These are phyloP conservation scores for Maccullochella peelii DNA, from an alignment of 2,113 vertebrate genomes.

Conservation along the genomic window DNA sequence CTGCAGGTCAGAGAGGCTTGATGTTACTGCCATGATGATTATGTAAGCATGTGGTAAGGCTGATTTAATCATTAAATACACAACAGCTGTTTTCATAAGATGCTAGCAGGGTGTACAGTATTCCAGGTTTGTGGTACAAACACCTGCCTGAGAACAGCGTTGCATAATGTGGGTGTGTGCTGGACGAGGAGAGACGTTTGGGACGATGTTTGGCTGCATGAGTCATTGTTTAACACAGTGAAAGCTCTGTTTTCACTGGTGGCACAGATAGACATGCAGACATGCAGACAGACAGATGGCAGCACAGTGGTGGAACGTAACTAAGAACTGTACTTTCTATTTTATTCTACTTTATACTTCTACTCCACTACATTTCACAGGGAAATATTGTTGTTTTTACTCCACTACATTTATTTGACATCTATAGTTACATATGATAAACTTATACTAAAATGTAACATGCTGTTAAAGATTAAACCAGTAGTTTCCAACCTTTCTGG, in stretches of 20 bases:
- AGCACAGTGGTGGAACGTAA: background rate
- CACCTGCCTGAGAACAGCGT: conserved; percentile 56
- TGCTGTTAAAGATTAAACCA: too few relatives aligned
- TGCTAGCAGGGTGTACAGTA: background rate
- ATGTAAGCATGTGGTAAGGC: conserved; percentile 34
- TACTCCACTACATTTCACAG: background rate
- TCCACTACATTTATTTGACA: background rate
- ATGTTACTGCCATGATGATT: conserved; percentile 3
- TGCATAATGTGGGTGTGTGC: conserved; percentile 51
- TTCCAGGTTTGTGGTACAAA: conserved; percentile 5
- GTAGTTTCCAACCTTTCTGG: too few relatives aligned
- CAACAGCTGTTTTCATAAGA: conserved; percentile 51
- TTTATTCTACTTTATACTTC: background rate
- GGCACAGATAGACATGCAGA: background rate
- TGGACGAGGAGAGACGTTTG: background rate
- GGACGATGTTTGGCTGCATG: conserved; percentile 18
- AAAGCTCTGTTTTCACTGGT: conserved; percentile 54
- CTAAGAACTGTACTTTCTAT: background rate
- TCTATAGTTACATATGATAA: background rate
- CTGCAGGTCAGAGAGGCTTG: background rate
- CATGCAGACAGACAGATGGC: background rate
- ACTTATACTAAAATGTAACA: background rate
- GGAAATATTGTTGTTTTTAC: background rate
- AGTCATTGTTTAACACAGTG: conserved; percentile 61
- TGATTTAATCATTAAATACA: conserved; percentile 45